A percentile compares a stretch with the other conserved stretches of the same genome.
phyloP scores from a whole-genome alignment of 2,797 vertebrate species.

The Coracias cyanogaster region DNA sequence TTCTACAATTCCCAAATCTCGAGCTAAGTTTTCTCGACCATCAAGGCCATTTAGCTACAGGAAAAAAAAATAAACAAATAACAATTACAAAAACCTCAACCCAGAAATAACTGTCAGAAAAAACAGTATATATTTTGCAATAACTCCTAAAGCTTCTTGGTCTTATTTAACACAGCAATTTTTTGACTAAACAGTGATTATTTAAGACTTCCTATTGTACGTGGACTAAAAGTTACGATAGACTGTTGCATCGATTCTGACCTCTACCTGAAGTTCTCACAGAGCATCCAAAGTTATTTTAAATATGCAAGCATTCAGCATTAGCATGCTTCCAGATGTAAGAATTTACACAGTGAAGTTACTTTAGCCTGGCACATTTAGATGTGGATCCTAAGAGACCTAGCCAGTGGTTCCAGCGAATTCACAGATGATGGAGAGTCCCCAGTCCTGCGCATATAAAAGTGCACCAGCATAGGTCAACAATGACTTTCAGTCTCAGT shows the following conservation, averaged over 20 bases:
- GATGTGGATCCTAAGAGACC: not conserved
- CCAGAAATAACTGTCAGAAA: not conserved
- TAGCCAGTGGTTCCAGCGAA: not conserved
- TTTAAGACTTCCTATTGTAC: not conserved
- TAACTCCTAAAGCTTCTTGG: not conserved
- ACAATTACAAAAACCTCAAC: not conserved
- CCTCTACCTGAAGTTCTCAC: not conserved
- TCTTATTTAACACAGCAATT: not conserved
- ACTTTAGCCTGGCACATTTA: not conserved
- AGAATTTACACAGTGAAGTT: not conserved
- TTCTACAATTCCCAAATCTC: constrained; percentile 86
- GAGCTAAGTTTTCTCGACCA: constrained; percentile 84
- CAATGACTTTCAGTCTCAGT: not conserved
- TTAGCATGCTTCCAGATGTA: not conserved
- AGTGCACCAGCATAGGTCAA: not conserved
- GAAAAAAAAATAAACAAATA: not conserved
- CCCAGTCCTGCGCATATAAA: not conserved
- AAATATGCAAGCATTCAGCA: not conserved
- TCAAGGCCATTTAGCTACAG: constrained; percentile 84
- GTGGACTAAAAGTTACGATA: not conserved
- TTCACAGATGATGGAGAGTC: not conserved
- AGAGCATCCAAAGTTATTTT: not conserved
- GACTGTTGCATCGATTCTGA: not conserved
- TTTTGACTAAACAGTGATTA: not conserved
- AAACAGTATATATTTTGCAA: not conserved